Evolutionary conservation across 1,140 invertebrate species (phyloP), one percentile per base, ranked within the genome.

Genomic region (Patella vulgata): DNA sequence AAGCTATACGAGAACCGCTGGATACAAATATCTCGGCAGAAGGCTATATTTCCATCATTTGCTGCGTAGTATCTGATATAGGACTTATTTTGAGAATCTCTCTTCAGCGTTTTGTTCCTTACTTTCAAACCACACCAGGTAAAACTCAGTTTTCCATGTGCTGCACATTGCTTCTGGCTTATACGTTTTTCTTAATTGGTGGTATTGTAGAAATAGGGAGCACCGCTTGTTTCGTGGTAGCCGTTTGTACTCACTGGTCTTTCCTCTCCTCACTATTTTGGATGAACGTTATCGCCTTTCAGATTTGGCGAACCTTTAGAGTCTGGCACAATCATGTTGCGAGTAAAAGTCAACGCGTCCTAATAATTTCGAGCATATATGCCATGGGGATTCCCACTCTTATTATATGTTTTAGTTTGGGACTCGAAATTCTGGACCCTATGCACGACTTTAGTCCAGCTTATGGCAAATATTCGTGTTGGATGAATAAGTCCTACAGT

Each of bases 201-300:
- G 64, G 59, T n/a, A 19, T 61, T n/a, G 23, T 61, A 19, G 11
- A 50, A 9, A 42, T 46, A n/a, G 47, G 64, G 25, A 51, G 46
- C 23, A 11, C 11, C 36, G 23, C 44, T 4, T 66, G 64, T 36
- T 27, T 5, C 9, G 30, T 60, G 8, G 11, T 52, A n/a, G 44
- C 52, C 0, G 30, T 51, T 0, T 1, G 60, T 11, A 61, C 64
- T 0, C 64, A 66, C 58, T 27, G 59, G 58, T 30, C 52, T n/a
- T 61, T 66, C 30, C 51, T 66, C 17, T 61, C 58, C 0, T 52
- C 64, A 3, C 28, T 66, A 3, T 44, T 61, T 36, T 66, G 64
- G 64, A 66, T 66, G 64, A 66, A 66, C 33, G 53, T 66, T 2
- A 66, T 58, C 9, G 64, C 64, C 23, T 61, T 61, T 30, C 52